Evolutionary conservation across 2,113 vertebrate genomes (phyloP), one percentile per base, ranked within the genome.

Genomic region (Leptobrachium leishanense): DNA sequence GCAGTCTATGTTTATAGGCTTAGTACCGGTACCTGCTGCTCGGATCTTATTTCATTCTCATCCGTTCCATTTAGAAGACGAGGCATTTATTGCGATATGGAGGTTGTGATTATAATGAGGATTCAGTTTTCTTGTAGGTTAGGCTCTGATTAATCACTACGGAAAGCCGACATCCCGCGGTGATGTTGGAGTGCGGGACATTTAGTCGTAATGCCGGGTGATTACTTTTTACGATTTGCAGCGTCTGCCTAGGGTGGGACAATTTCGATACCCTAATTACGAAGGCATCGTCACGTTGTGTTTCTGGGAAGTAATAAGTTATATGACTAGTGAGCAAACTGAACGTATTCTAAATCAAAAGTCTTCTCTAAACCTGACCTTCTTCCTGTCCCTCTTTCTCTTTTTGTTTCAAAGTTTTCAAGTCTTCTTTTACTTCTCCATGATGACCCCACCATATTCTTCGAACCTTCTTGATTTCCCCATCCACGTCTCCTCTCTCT

Each of bases 1-100:
- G 13, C 39, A 50, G 46, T 76, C 74, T 39, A 31, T 12, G 64
- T 67, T 76, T 76, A 67, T 67, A 67, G 74, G 74, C 74, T 75
- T 75, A 75, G 15, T 6, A 55, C 3, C 4, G 6, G 2, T 55
- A 42, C 74, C 74, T 67, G 74, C 74, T 76, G 74, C n/a, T 67
- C 40, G 1, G 2, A 55, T 7, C 62, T 67, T 63, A 76, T 76
- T 67, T 67, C 64, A 43, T 67, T 67, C 54, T 46, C 46, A 50
- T 50, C 46, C 46, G 8, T 50, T 50, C 46, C 8, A 50, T 50
- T 50, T 50, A 50, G 46, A 42, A 54, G 54, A 76, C 74, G 67
- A 54, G 74, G 40, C 46, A 67, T 65, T 65, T 65, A 39, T 11
- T 2, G 15, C 13, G 5, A 53, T 46, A 59, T 44, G 43, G 66